These are phyloP conservation scores for Eutolmus rufibarbis DNA, from an alignment of 2,888 invertebrate species.

Conservation along the genomic window DNA sequence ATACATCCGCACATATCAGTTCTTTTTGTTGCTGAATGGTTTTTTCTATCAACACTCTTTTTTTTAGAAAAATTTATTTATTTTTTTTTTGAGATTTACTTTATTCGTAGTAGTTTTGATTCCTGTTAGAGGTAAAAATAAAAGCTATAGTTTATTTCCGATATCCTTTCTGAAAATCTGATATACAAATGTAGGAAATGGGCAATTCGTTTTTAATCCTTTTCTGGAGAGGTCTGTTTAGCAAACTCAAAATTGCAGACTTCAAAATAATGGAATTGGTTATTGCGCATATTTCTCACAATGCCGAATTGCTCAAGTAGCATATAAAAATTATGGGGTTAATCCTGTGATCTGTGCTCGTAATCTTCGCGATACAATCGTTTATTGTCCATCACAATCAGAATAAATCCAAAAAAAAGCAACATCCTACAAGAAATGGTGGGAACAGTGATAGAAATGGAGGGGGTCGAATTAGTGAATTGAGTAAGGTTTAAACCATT, in stretches of 20 bases:
- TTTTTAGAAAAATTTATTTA: no score
- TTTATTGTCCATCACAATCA: conserved; percentile 33
- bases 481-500: neutral
- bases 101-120: neutral
- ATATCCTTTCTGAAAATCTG: neutral
- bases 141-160: neutral
- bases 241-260: neutral
- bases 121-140: neutral
- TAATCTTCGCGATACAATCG: conserved; percentile 2
- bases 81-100: no score
- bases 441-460: neutral
- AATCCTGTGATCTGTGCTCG: conserved; percentile 23
- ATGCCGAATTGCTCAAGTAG: neutral
- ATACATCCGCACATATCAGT: no score
- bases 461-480: neutral
- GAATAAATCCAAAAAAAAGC: neutral
- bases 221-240: neutral
- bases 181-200: neutral
- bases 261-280: neutral
- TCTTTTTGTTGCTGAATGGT: no score
- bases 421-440: neutral
- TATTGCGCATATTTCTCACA: neutral
- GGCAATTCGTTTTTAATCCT: neutral
- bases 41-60: no score
- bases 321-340: neutral